Base-by-base conservation (phyloP, 30 jellyfish, hydroid and myxozoan species). In the Catostylus mosaicus region DNA sequence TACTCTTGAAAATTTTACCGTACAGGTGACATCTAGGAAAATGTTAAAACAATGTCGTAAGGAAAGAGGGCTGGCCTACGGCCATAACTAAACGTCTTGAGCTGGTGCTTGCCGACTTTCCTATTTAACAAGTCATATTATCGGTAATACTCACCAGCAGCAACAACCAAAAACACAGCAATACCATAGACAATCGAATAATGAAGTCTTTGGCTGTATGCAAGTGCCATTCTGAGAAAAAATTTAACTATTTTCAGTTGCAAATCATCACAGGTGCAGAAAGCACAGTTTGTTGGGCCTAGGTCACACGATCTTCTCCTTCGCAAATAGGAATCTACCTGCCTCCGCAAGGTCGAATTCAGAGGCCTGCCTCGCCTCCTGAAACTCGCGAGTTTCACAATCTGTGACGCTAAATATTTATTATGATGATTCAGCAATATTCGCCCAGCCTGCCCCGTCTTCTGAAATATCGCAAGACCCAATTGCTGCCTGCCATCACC, bases 101-200 rank as follows among this genome's bases (percentile, higher is more conserved):
- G 56, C 56, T 16, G 56, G 56, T 16, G 16, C 34, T 20, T n/a
- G n/a, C 23, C 74, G 3, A n/a, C 34, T 62, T 35, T 31, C 27
- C 30, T 24, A 27, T 65, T 36, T 62, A 14, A 22, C 64, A 45
- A 29, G 43, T 19, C 18, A 6, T 18, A 16, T 18, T 5, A 1
- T 6, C 38, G 16, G 24, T 12, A 48, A 77, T n/a, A 77, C 92
- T 27, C 83, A 90, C 97, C 97, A 20, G 95, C 83, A 36, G 93
- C 92, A 34, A 59, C 89, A 3, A 90, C 36, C 45, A 84, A 46
- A 43, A 79, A 81, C 9, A 90, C 88, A 48, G 95, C 91, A 34
- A 73, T 30, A 19, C 97, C 80, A 77, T 84, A 82, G 27, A 90
- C 82, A 56, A 87, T 67, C 4, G 96, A 77, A 51, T 87, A 87